Base-by-base conservation (phyloP, 2,113 vertebrate genomes). In the Triplophysa dalaica region DNA sequence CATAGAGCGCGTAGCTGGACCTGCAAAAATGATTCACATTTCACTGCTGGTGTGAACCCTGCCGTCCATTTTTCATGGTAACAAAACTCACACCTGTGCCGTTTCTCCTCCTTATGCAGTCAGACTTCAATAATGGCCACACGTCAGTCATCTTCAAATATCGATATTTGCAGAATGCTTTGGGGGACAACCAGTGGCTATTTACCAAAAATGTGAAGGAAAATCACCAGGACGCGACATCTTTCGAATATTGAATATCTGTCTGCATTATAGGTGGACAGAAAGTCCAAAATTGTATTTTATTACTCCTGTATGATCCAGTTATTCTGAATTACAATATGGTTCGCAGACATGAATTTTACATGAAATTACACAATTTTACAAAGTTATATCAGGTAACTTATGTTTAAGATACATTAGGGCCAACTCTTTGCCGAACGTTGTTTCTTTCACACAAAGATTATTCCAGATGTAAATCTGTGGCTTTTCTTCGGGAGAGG, bases 1-100 rank as follows among this genome's bases (percentile, higher is more conserved):
- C 58, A 33, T 67, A 75, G 65, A 76, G 70, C 65, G 60, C 69
- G 61, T 24, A 81, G 60, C 69, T 60, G 48, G 66, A 14, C 60
- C 58, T 75, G 70, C 2, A 75, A 67, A 79, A 81, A 84, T 61
- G 52, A 84, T 76, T 81, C 70, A 79, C 66, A 84, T 67, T 74
- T 82, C 62, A 73, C 62, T 29, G 24, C 68, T 82, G 48, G 61
- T 19, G 21, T 54, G 24, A 19, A 43, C 48, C 17, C 2, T 43
- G 9, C 72, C 50, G 13, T 65, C 60, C 8, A 63, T 72, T 58
- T 72, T 50, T 72, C 74, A 82, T 0, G 19, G 41, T 38, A 73
- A 54, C 73, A 70, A 77, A 81, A 81, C 68, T 64, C 66, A 66
- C 43, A 22, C 81, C 72, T 45, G 54, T 64, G 16, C 29, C 70